These are phyloP conservation scores for Etheostoma perlongum DNA, from an alignment of 2,797 vertebrate genomes.

Conservation along the genomic window DNA sequence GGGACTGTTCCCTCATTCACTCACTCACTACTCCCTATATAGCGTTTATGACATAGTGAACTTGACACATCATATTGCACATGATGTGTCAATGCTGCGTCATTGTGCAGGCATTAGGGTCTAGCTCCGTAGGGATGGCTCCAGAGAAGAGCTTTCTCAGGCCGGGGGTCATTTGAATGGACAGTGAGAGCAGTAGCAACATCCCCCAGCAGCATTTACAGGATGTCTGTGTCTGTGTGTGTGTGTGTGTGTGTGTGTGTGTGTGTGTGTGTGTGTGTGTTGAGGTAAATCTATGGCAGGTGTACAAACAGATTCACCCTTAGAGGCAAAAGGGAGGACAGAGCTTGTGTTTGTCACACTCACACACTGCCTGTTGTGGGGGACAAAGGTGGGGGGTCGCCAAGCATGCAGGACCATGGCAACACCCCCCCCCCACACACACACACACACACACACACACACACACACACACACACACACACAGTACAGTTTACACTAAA, in stretches of 20 bases:
- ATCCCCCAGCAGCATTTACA: conserved; percentile 35
- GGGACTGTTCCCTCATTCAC: too few species aligned
- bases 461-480: conserved; percentile 8
- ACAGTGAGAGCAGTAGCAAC: conserved; percentile 17
- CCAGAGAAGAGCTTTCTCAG: conserved; percentile 11
- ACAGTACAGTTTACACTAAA: conserved; percentile 46
- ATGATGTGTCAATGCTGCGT: not conserved
- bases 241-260: conserved; percentile 20
- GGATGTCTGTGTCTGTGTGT: conserved; percentile 22
- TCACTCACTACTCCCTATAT: too few species aligned
- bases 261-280: conserved; percentile 27
- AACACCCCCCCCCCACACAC: not conserved
- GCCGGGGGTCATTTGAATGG: conserved; percentile 47
- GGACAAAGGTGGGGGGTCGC: conserved; percentile 55
- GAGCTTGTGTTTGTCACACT: conserved; percentile 57
- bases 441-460: not conserved
- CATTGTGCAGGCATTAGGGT: not conserved
- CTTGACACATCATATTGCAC: too few species aligned
- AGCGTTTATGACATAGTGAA: too few species aligned
- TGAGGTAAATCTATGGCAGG: conserved; percentile 58
- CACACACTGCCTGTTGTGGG: conserved; percentile 40
- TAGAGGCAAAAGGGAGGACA: conserved; percentile 45
- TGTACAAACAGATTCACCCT: conserved; percentile 66
- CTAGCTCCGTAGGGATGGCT: not conserved
- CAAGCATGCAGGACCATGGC: conserved; percentile 20